phyloP scores from a whole-genome alignment of 2,888 invertebrate species.

The Drosophila percnosoma region DNA sequence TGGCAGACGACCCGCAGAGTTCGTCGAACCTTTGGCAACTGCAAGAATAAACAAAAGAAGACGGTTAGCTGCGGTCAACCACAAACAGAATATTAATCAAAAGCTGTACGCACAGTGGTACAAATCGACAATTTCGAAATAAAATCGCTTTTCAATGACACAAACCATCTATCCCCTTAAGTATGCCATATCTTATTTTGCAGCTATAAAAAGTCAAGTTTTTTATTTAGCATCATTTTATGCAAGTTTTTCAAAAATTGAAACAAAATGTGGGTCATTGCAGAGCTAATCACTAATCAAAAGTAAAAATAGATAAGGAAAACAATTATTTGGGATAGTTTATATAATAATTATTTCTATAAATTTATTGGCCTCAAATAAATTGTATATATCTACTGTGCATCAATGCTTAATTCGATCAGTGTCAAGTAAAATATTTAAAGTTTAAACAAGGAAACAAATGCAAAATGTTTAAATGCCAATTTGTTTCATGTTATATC shows the following conservation, averaged over 20 bases:
- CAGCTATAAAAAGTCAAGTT: not conserved
- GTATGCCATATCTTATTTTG: slow-evolving; percentile 26
- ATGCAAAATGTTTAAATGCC: too few relatives aligned
- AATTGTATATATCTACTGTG: too few relatives aligned
- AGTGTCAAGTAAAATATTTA: too few relatives aligned
- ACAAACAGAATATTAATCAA: slow-evolving; percentile 4
- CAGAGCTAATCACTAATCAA: too few relatives aligned
- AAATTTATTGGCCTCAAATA: too few relatives aligned
- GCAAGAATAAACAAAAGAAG: slow-evolving; percentile 37
- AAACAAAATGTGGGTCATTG: too few relatives aligned
- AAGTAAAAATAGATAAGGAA: too few relatives aligned
- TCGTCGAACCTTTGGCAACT: slow-evolving; percentile 70
- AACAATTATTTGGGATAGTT: too few relatives aligned
- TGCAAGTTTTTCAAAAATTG: not conserved
- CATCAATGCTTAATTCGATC: too few relatives aligned
- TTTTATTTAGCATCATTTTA: not conserved
- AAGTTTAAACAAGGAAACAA: too few relatives aligned
- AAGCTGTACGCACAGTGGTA: slow-evolving; percentile 5
- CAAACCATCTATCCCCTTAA: slow-evolving; percentile 6
- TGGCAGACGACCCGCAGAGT: slow-evolving; percentile 40
- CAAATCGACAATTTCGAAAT: not conserved
- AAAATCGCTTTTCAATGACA: not conserved
- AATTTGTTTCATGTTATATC: too few relatives aligned
- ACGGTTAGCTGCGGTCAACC: slow-evolving; percentile 1
- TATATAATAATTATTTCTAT: too few relatives aligned